Base-by-base conservation (phyloP, 2,113 vertebrate species). In the Tenrec ecaudatus region DNA sequence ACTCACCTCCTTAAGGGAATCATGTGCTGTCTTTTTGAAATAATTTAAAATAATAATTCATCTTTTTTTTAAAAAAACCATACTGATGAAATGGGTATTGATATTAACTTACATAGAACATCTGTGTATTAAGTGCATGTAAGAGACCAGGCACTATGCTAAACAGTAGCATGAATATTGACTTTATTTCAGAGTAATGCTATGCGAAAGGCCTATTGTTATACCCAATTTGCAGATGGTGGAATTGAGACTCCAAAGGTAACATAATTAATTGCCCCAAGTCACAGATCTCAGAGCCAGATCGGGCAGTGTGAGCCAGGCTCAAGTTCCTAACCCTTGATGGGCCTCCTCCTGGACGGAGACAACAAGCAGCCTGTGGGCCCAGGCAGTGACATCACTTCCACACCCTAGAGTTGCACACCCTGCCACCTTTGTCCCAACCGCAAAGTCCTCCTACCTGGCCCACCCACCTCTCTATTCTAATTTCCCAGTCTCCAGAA, bases 101-200 rank as follows among this genome's bases (percentile, higher is more conserved):
- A 76, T 60, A 62, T 64, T 43, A 40, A 79, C 80, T 90, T 93
- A 38, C 15, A 69, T 75, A 33, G 4, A 75, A 53, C 31, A 91
- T 33, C 57, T 64, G 15, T 81, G 73, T 77, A 76, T 78, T 78
- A 12, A 60, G 25, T 31, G 66, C 31, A 27, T 20, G 17, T 38
- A 79, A 36, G 47, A 17, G 29, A 16, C 43, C 64, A 69, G 69
- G 9, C 36, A 68, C 43, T 17, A 66, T 66, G n/a, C 22, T 40
- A 64, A 85, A 82, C 33, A 87, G 85, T 89, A 15, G 58, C 14
- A 33, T 66, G 6, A 40, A 57, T 75, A 43, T 78, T 29, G 76
- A 22, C 33, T 95, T 94, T 83, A 33, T 66, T n/a, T 27, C 57
- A 81, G 64, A 92, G 47, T 12, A 86, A 57, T 64, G 82, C 94